Evolutionary conservation across 1,140 invertebrate species (phyloP).

Genomic region (Streblospio benedicti): DNA sequence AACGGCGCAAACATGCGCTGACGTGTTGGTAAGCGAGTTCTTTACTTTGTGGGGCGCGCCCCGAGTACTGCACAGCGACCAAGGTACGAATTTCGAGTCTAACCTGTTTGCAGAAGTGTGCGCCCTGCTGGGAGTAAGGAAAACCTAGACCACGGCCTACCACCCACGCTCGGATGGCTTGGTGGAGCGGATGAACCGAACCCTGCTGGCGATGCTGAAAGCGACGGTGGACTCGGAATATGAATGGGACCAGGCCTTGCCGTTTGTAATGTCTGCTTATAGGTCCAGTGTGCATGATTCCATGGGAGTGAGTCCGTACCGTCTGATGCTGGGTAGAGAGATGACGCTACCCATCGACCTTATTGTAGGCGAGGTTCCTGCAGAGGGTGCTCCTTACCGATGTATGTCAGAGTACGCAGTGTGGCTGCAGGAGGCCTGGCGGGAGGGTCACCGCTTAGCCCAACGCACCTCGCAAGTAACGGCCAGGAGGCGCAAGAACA

Average conservation of each 20-base stretch:
- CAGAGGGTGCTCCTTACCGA: no score
- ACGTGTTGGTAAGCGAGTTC: constrained; percentile 32
- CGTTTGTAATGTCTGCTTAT: constrained; percentile 20
- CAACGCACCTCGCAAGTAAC: background rate
- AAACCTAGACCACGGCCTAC: constrained; percentile 12
- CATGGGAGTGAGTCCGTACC: background rate
- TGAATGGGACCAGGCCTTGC: constrained; percentile 23
- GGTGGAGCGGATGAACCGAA: constrained; percentile 23
- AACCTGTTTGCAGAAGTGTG: constrained; percentile 16
- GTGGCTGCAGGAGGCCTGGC: background rate
- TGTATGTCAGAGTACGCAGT: background rate
- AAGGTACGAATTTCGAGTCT: background rate
- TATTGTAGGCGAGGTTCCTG: no score
- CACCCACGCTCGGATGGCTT: constrained; percentile 19
- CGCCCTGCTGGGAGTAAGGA: constrained; percentile 12
- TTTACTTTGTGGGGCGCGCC: constrained; percentile 18
- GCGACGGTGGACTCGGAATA: constrained; percentile 22
- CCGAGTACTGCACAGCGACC: no score
- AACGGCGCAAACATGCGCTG: constrained; percentile 22
- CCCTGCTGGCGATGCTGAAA: constrained; percentile 19
- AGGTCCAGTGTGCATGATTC: no score
- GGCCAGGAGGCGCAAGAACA: background rate
- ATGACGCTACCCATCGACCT: background rate
- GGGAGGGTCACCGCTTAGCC: background rate
- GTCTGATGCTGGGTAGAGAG: background rate